Base-by-base conservation (phyloP, 2,797 vertebrate species). In the Pyrocephalus nanus region DNA sequence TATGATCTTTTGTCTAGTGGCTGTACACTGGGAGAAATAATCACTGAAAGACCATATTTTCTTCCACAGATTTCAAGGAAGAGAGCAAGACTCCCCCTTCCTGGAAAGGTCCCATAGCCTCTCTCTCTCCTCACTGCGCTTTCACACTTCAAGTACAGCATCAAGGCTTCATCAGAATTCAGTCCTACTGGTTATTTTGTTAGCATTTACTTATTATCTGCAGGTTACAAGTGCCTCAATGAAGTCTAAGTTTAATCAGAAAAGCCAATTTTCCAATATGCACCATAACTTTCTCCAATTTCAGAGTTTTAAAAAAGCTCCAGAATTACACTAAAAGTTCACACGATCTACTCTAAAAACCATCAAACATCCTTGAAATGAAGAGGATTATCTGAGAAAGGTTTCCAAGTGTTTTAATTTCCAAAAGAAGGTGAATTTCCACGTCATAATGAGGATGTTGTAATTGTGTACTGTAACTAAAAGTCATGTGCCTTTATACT, bases 31-130 rank as follows among this genome's bases (percentile, higher is more conserved):
- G 32, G 4, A 72, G 14, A 91, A 75, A 23, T 14, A 15, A 48
- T 12, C 12, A 87, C 30, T 61, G 27, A 29, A 82, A 27, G 1
- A 60, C 3, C 0, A 0, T 8, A 73, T 66, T 66, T 80, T 27
- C 47, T 71, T 51, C 7, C 30, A 60, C 6, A 73, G 43, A 69
- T 50, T 42, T n/a, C 40, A 83, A 65, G 17, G 32, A 89, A 67
- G 4, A 76, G 6, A 51, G 11, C 8, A 30, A 30, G 86, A 73
- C 12, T 38, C 8, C 1, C 42, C 26, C 23, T 75, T 76, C 21
- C 45, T 38, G 23, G 74, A 86, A 48, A 0, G 2, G 11, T 42
- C 11, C 12, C 10, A 11, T 9, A 53, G 42, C 40, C 57, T 27
- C 64, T 27, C 18, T 27, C 18, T 83, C 25, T 79, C 40, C 65